Conservation (phyloP, 2,113 vertebrate genomes). For the Oostethus manadensis region DNA sequence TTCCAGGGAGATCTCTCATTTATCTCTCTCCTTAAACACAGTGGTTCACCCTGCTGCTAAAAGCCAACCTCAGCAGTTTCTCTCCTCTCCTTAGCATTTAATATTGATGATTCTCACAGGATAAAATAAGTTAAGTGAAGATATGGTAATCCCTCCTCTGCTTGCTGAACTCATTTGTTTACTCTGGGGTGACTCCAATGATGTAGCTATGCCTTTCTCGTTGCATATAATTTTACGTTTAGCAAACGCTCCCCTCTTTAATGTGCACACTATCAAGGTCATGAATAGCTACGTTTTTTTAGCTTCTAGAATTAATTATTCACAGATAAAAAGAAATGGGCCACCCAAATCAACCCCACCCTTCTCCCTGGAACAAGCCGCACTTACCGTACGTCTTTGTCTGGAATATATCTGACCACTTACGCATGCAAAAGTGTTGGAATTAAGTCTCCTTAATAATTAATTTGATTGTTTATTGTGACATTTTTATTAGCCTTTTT, state of each 20-base stretch:
- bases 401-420: conserved; percentile 22
- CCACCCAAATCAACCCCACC: background rate
- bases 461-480: conserved; percentile 4
- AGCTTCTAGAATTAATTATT: conserved; percentile 56
- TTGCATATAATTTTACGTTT: conserved; percentile 72
- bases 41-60: conserved; percentile 69
- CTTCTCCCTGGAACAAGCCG: conserved; percentile 16
- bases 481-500: background rate
- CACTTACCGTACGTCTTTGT: conserved; percentile 32
- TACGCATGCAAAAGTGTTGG: conserved; percentile 9
- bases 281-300: conserved; percentile 56
- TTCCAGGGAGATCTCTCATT: conserved; percentile 69
- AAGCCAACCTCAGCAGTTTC: conserved; percentile 75
- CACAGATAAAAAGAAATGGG: conserved; percentile 46
- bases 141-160: conserved; percentile 76
- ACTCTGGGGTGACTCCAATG: conserved; percentile 71
- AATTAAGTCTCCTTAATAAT: conserved; percentile 5
- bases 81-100: conserved; percentile 70
- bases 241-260: conserved; percentile 60
- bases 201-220: conserved; percentile 65
- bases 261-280: conserved; percentile 68
- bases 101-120: conserved; percentile 81
- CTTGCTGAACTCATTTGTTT: conserved; percentile 73
- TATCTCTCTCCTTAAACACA: conserved; percentile 73
- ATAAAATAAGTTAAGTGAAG: conserved; percentile 77